phyloP scores from a whole-genome alignment of 1,140 invertebrate species.

The Protaetia brevitarsis region DNA sequence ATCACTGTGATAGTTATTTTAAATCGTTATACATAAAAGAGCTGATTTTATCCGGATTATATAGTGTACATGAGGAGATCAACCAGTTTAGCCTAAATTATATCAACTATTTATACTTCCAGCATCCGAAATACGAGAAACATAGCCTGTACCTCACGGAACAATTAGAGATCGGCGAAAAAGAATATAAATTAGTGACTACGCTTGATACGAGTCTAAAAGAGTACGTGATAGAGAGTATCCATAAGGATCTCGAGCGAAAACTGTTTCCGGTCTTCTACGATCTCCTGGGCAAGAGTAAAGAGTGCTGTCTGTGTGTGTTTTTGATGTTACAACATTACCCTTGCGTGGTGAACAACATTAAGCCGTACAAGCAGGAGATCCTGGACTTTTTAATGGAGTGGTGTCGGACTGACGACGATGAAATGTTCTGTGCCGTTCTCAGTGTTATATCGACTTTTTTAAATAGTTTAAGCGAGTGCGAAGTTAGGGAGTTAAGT shows the following conservation, averaged over 20 bases:
- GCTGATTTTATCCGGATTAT: neutral
- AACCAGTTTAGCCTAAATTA: conserved; percentile 7
- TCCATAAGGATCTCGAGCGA: neutral
- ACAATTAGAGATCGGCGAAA: neutral
- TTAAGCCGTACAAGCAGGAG: neutral
- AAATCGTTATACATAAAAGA: conserved; percentile 6
- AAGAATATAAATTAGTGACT: neutral
- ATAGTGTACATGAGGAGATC: conserved; percentile 18
- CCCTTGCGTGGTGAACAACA: conserved; percentile 1
- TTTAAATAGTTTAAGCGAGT: neutral
- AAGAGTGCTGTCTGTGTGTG: neutral
- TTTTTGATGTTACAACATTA: conserved; percentile 17
- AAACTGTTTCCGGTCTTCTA: conserved; percentile 19
- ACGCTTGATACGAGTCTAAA: conserved; percentile 2
- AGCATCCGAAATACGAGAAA: neutral
- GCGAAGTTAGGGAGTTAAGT: neutral
- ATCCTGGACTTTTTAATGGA: conserved; percentile 12
- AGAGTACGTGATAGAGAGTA: conserved; percentile 3
- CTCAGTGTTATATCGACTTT: neutral
- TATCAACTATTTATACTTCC: conserved; percentile 22
- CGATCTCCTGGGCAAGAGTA: neutral
- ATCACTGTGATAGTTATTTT: conserved; percentile 8
- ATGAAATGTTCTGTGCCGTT: neutral
- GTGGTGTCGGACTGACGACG: neutral
- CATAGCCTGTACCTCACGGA: conserved; percentile 9